Evolutionary conservation across 2,888 invertebrate species (phyloP), one percentile per base, ranked within the genome.

Genomic region (Clitarchus hookeri): DNA sequence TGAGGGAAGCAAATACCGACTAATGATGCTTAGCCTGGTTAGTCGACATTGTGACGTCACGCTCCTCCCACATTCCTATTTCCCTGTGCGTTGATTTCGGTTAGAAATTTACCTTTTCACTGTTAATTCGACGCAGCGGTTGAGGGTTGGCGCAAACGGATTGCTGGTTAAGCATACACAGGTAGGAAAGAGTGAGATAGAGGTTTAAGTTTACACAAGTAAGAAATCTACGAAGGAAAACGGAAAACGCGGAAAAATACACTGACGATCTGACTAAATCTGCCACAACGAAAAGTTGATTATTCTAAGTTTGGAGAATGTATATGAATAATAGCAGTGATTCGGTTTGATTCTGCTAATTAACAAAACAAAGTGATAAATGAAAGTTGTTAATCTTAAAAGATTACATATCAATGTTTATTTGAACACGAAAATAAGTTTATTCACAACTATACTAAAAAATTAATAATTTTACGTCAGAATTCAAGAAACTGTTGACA

Each of bases 1-100:
- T 85, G 85, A 85, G 87, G 84, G 84, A 86, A 87, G 87, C 86
- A 87, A 87, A 87, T 87, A 87, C 85, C 87, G 87, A 87, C 87
- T 87, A 87, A 87, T 87, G 87, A 87, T 86, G 87, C 87, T 87
- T 87, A 87, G 86, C 86, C 85, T 44, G 85, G 86, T 86, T 86
- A 86, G 84, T 84, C 79, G 84, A 86, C 86, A 86, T 84, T 84
- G 84, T 86, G 80, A 86, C 86, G 84, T 79, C 65, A 86, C 80
- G 84, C 27, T 82, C 44, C 36, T 82, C 27, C 82, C 82, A 82
- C 82, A 27, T 82, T 44, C 84, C 79, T 86, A 78, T 86, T 84
- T 85, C 82, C 54, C 83, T 77, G 25, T 36, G 65, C 77, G 19
- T 82, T 82, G 82, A 82, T 82, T 82, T 82, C n/a, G 82, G 82